phyloP scores from a whole-genome alignment of 2,113 vertebrate genomes.

The Anhinga rufa region DNA sequence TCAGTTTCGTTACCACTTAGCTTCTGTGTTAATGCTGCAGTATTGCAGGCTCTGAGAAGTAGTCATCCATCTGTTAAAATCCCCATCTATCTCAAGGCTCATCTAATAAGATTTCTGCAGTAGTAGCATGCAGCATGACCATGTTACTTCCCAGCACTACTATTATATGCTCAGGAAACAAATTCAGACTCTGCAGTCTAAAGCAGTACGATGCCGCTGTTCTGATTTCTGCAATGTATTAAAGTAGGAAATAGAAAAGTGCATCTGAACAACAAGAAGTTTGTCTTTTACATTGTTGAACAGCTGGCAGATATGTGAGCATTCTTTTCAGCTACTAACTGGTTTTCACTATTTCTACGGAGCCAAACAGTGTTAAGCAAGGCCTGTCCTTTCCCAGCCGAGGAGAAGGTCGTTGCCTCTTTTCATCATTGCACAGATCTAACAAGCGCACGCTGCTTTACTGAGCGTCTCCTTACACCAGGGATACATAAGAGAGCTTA shows the following conservation, averaged over 20 bases:
- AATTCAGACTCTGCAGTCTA: background rate
- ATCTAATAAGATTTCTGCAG: background rate
- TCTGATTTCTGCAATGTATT: background rate
- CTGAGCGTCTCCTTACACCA: background rate
- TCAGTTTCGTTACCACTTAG: background rate
- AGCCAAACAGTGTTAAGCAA: background rate
- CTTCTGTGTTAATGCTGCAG: background rate
- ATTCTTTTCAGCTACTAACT: background rate
- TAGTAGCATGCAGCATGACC: background rate
- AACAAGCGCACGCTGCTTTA: background rate
- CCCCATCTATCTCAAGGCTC: background rate
- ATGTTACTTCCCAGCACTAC: background rate
- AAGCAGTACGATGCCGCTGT: background rate
- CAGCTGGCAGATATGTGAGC: background rate
- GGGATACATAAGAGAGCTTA: background rate
- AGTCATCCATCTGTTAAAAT: no score
- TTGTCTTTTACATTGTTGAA: background rate
- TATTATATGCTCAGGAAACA: background rate
- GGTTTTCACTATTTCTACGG: background rate
- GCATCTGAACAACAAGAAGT: background rate
- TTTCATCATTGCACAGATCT: background rate
- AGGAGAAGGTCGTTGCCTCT: background rate
- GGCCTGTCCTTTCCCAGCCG: background rate
- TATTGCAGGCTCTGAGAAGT: background rate
- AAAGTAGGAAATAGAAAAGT: background rate